These are phyloP conservation scores for Ornithoptera alexandrae DNA, from an alignment of 2,888 invertebrate species.

Conservation along the genomic window DNA sequence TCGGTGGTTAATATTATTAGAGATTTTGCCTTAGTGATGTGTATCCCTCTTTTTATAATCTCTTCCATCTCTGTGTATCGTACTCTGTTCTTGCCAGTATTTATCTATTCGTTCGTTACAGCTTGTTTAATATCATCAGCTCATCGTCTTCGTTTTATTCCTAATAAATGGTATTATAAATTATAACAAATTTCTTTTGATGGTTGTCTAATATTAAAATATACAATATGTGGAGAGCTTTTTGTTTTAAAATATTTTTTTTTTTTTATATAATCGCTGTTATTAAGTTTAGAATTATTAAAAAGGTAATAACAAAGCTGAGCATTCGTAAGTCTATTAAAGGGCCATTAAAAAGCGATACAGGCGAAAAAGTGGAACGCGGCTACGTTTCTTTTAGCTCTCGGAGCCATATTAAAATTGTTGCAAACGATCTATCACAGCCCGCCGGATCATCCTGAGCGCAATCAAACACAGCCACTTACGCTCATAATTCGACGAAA, in stretches of 20 bases:
- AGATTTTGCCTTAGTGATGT: no score
- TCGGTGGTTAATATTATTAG: no score
- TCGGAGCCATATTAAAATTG: conserved; percentile 38
- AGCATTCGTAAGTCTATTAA: conserved; percentile 16
- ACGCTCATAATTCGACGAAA: conserved; percentile 70
- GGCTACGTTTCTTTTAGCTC: conserved; percentile 17
- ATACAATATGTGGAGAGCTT: neutral
- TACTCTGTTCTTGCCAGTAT: no score
- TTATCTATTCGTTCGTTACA: no score
- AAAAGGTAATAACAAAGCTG: neutral
- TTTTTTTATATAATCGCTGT: conserved; percentile 12
- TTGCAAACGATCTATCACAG: conserved; percentile 59
- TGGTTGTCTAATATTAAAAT: no score
- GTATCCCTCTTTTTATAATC: no score
- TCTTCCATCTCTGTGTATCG: no score
- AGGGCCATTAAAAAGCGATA: conserved; percentile 28
- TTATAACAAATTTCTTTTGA: no score
- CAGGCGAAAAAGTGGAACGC: conserved; percentile 1
- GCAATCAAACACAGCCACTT: conserved; percentile 61
- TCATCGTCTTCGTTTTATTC: no score
- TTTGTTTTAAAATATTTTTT: conserved; percentile 2
- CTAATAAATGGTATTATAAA: no score
- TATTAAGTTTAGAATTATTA: conserved; percentile 13
- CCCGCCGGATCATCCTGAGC: conserved; percentile 52
- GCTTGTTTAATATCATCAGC: no score